Evolutionary conservation across 2,888 invertebrate genomes (phyloP).

Genomic region (Amblyjoppa proteus): DNA sequence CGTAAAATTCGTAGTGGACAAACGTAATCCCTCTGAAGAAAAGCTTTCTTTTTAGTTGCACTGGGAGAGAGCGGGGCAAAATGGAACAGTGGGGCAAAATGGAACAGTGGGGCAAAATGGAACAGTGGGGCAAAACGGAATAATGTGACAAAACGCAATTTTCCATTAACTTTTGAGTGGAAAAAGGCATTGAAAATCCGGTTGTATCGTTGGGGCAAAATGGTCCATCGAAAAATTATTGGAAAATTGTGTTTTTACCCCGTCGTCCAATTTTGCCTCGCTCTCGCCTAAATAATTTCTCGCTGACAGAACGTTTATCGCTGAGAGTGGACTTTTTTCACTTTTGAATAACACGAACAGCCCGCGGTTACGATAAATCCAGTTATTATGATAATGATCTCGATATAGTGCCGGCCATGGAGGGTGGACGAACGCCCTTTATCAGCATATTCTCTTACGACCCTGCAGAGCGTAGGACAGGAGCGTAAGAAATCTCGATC

Average conservation of each 20-base stretch:
- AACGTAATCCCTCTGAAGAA: background rate
- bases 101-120: too few relatives aligned
- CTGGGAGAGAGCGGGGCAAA: too few relatives aligned
- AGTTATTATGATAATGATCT: background rate
- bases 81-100: too few relatives aligned
- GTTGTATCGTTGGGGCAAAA: too few relatives aligned
- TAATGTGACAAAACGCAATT: too few relatives aligned
- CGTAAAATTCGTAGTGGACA: background rate
- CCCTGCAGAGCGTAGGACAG: background rate
- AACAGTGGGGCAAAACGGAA: too few relatives aligned
- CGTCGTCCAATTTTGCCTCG: too few relatives aligned
- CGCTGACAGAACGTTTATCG: background rate
- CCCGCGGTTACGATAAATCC: background rate
- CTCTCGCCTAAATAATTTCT: background rate
- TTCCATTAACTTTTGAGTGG: too few relatives aligned
- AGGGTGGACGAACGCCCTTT: background rate
- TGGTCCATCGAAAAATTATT: too few relatives aligned
- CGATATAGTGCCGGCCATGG: background rate
- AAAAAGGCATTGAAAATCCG: too few relatives aligned
- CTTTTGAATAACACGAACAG: background rate
- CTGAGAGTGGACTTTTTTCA: background rate
- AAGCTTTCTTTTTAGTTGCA: background rate
- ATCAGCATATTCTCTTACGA: background rate
- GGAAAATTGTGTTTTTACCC: too few relatives aligned
- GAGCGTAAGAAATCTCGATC: background rate